phyloP scores from a whole-genome alignment of 2,797 vertebrate genomes.

The Typhlichthys eigenmanni region DNA sequence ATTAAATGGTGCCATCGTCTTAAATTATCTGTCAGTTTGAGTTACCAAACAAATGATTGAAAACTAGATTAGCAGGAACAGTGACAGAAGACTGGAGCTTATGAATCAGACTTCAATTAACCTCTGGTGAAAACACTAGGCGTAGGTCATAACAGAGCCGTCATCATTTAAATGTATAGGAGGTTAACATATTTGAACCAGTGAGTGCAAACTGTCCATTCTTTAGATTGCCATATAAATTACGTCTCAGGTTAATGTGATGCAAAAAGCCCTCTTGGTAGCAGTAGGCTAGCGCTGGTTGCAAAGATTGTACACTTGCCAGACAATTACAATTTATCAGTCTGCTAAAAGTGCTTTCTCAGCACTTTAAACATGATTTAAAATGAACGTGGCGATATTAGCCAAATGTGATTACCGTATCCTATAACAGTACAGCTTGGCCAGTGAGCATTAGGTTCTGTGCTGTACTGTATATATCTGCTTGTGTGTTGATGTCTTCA shows the following conservation, averaged over 20 bases:
- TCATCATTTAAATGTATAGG: background rate
- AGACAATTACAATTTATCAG: slow-evolving; percentile 48
- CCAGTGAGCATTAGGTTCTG: slow-evolving; percentile 14
- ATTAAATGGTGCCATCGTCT: slow-evolving; percentile 44
- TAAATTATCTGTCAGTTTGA: slow-evolving; percentile 37
- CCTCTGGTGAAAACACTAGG: slow-evolving; percentile 42
- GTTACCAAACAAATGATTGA: slow-evolving; percentile 32
- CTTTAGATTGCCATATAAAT: slow-evolving; percentile 54
- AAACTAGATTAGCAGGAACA: slow-evolving; percentile 25
- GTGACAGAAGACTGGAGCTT: slow-evolving; percentile 23
- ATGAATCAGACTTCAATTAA: slow-evolving; percentile 62
- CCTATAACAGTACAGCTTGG: background rate
- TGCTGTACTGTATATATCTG: slow-evolving; percentile 30
- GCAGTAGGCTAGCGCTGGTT: slow-evolving; percentile 47
- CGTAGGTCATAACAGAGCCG: slow-evolving; percentile 8
- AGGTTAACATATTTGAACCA: slow-evolving; percentile 2
- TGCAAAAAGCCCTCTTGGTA: slow-evolving; percentile 31
- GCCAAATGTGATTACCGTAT: slow-evolving; percentile 28
- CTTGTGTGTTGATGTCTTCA: slow-evolving; percentile 12
- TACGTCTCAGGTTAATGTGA: slow-evolving; percentile 19
- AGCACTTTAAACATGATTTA: slow-evolving; percentile 44
- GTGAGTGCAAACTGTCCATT: slow-evolving; percentile 15
- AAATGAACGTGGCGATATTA: slow-evolving; percentile 10
- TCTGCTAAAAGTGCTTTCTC: slow-evolving; percentile 43
- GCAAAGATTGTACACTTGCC: slow-evolving; percentile 37